phyloP scores from a whole-genome alignment of 2,888 invertebrate species.

The Hyles lineata region DNA sequence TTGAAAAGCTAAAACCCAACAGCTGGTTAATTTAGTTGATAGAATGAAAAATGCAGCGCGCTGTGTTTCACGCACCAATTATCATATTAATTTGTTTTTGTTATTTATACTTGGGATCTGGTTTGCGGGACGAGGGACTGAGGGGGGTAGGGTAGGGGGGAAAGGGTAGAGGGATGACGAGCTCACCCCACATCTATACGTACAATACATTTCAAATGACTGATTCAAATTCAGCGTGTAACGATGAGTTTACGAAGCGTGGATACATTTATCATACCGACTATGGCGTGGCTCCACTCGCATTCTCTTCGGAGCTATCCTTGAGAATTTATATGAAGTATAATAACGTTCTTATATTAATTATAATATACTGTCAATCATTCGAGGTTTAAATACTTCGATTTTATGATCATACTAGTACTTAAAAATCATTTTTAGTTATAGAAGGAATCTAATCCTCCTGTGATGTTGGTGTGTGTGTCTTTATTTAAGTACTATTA shows the following conservation, averaged over 20 bases:
- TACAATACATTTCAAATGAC: not conserved
- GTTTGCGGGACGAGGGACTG: not conserved
- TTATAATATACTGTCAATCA: too few relatives aligned
- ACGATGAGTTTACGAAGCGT: slow-evolving; percentile 5
- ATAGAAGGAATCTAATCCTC: too few relatives aligned
- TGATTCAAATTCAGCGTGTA: slow-evolving; percentile 12
- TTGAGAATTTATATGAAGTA: not conserved
- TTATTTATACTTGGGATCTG: not conserved
- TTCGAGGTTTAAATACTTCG: too few relatives aligned
- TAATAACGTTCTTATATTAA: not conserved
- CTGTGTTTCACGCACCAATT: slow-evolving; percentile 3
- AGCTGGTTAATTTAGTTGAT: slow-evolving; percentile 8
- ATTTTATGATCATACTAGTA: too few relatives aligned
- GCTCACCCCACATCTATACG: not conserved
- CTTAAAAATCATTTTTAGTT: too few relatives aligned
- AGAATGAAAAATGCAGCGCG: slow-evolving; percentile 18
- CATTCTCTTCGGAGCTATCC: not conserved
- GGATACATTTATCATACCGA: not conserved
- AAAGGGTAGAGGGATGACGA: not conserved
- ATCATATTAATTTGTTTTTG: slow-evolving; percentile 13
- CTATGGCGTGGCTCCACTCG: not conserved
- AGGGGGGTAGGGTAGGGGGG: not conserved
- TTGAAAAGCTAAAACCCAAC: not conserved
- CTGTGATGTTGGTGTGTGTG: too few relatives aligned
- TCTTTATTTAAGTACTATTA: too few relatives aligned